phyloP scores from a whole-genome alignment of 2,888 invertebrate genomes.

The Zhuqinia jingwanae region DNA sequence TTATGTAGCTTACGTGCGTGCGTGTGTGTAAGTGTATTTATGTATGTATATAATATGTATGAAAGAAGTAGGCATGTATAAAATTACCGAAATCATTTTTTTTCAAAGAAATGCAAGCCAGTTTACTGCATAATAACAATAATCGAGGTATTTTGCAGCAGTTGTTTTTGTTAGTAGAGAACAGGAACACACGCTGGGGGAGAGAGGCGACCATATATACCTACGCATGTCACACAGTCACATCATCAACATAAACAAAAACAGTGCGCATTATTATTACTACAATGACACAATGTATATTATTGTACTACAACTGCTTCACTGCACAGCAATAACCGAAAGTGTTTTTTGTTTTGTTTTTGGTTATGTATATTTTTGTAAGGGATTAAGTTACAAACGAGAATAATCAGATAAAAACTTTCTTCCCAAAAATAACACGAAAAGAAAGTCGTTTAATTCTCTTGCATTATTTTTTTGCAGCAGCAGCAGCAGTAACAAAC shows the following conservation, averaged over 20 bases:
- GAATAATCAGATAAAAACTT: constrained; percentile 48
- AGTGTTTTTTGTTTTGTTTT: constrained; percentile 1
- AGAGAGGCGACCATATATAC: background rate
- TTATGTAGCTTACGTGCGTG: constrained; percentile 9
- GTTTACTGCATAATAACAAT: too few species aligned
- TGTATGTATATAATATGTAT: too few species aligned
- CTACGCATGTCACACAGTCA: background rate
- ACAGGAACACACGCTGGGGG: background rate
- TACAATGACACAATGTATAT: constrained; percentile 24
- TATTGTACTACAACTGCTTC: too few species aligned
- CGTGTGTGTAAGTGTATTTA: too few species aligned
- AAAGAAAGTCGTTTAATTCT: constrained; percentile 25
- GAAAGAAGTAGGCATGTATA: background rate
- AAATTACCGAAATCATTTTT: background rate
- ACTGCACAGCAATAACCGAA: background rate
- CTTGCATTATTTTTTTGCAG: too few species aligned
- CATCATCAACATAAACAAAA: background rate
- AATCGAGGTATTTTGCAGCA: too few species aligned
- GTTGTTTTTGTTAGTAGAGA: too few species aligned
- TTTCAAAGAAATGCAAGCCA: background rate
- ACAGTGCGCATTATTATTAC: too few species aligned
- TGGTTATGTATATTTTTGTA: constrained; percentile 30
- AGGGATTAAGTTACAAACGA: constrained; percentile 62
- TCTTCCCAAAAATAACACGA: constrained; percentile 67
- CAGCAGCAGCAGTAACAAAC: too few species aligned